A percentile compares a stretch with the other conserved stretches of the same genome.
Evolutionary conservation across 92 coral and sea anemone genomes (phyloP).

Genomic region (Anthopleura xanthogrammica): DNA sequence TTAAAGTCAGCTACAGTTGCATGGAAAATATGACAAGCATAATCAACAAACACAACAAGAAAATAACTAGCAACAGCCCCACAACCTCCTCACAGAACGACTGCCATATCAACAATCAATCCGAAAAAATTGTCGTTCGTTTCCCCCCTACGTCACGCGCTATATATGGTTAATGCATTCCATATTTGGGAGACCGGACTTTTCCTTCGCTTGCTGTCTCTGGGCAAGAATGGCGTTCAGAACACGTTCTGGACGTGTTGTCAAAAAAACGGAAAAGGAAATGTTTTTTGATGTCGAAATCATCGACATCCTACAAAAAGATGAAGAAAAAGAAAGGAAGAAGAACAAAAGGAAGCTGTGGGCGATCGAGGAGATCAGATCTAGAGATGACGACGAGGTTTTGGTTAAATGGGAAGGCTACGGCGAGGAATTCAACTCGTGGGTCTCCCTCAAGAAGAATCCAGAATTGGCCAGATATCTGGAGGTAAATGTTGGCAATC

Average conservation of each 20-base stretch:
- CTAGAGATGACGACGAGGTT: background rate
- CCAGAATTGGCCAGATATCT: conserved; percentile 30
- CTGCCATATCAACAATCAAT: too few relatives aligned
- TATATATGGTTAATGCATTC: too few relatives aligned
- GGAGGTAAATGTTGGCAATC: conserved; percentile 40
- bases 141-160: too few relatives aligned
- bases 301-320: conserved; percentile 1
- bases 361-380: background rate
- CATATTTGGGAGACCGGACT: too few relatives aligned
- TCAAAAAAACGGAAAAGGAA: background rate
- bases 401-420: conserved; percentile 10
- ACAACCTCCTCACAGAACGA: too few relatives aligned
- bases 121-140: too few relatives aligned
- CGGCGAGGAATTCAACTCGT: conserved; percentile 22
- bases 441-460: conserved; percentile 31
- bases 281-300: background rate
- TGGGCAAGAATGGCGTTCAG: conserved; percentile 1
- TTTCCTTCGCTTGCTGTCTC: background rate
- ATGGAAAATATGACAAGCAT: too few relatives aligned
- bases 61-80: too few relatives aligned
- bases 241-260: conserved; percentile 11
- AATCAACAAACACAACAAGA: too few relatives aligned
- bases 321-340: conserved; percentile 6
- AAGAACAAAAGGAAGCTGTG: background rate
- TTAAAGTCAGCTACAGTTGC: too few relatives aligned